Evolutionary conservation across 2,888 invertebrate genomes (phyloP).

Genomic region (Caradrina kadenii): DNA sequence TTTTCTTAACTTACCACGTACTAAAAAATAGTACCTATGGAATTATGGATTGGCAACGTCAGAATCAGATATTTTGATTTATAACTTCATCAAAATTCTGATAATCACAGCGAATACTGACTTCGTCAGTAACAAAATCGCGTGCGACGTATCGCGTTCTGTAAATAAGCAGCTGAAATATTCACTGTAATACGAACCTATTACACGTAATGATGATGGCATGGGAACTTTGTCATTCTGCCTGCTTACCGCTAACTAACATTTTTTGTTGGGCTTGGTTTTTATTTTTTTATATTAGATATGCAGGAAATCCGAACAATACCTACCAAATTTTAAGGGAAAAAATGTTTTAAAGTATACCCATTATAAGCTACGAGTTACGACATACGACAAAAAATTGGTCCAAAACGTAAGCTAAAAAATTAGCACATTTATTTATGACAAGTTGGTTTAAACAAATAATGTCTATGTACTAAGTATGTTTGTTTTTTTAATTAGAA

Average conservation of each 20-base stretch:
- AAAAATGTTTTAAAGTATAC: conserved; percentile 25
- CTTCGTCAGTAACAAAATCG: conserved; percentile 70
- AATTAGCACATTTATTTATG: neutral
- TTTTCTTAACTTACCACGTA: too few relatives aligned
- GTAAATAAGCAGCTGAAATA: conserved; percentile 87
- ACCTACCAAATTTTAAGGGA: conserved; percentile 21
- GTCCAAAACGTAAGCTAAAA: conserved; percentile 3
- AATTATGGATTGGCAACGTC: neutral
- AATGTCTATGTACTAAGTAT: neutral
- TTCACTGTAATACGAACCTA: conserved; percentile 84
- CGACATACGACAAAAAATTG: neutral
- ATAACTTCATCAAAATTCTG: neutral
- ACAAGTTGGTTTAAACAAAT: neutral
- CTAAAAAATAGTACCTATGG: too few relatives aligned
- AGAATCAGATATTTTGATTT: neutral
- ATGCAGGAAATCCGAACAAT: conserved; percentile 46
- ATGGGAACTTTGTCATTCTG: conserved; percentile 83
- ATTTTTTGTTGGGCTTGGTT: conserved; percentile 50
- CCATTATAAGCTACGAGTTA: conserved; percentile 24
- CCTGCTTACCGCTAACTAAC: conserved; percentile 61
- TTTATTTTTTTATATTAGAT: conserved; percentile 44
- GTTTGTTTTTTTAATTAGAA: neutral
- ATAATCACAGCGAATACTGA: conserved; percentile 8
- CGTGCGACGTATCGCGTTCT: conserved; percentile 80
- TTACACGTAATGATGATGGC: conserved; percentile 87